These are phyloP conservation scores for Tinea pellionella DNA, from an alignment of 2,888 invertebrate genomes.

Conservation along the genomic window DNA sequence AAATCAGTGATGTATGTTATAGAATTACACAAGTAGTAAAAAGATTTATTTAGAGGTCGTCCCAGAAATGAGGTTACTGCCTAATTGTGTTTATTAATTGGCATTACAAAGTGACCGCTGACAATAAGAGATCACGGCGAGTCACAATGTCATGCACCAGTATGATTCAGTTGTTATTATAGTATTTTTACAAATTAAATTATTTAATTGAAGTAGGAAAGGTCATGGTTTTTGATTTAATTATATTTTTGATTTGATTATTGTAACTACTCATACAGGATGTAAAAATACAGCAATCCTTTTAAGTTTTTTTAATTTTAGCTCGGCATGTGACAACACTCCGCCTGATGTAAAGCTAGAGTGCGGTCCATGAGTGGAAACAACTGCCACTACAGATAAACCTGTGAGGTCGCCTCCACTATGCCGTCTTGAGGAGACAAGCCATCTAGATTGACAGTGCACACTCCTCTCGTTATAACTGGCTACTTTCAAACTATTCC, in stretches of 20 bases:
- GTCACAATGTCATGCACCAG: background rate
- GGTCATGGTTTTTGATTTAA: background rate
- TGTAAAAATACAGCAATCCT: too few species aligned
- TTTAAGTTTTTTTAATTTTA: too few species aligned
- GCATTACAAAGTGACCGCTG: constrained; percentile 16
- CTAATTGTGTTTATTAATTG: constrained; percentile 40
- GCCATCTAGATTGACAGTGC: too few species aligned
- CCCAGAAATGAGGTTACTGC: constrained; percentile 43
- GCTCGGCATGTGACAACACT: too few species aligned
- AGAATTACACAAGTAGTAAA: constrained; percentile 7
- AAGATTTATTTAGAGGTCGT: constrained; percentile 65
- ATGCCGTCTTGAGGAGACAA: too few species aligned
- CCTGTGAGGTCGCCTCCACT: too few species aligned
- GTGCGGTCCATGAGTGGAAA: too few species aligned
- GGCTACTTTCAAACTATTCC: too few species aligned
- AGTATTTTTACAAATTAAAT: background rate
- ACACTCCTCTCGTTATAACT: too few species aligned
- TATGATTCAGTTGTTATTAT: background rate
- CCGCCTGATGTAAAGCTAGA: too few species aligned
- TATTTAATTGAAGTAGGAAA: background rate
- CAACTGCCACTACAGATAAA: too few species aligned
- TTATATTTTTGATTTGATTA: background rate
- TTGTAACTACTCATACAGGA: too few species aligned
- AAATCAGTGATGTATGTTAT: background rate
- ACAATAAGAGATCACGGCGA: background rate